These are phyloP conservation scores for Gopherus evgoodei DNA, from an alignment of 2,113 vertebrate genomes.

Conservation along the genomic window DNA sequence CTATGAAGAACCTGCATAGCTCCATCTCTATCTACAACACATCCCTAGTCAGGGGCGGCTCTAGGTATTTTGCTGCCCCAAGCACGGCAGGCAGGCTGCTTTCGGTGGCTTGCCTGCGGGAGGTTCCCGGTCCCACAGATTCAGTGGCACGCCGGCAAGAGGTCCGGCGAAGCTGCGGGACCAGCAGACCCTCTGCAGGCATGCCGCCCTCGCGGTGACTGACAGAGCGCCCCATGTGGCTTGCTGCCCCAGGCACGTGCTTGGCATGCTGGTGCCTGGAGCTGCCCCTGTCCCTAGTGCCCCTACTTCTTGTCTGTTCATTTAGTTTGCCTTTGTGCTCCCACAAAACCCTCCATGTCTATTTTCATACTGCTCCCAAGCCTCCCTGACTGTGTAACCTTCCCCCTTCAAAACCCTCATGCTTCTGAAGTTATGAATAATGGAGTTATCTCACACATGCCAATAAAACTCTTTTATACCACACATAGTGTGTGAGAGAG, in stretches of 20 bases:
- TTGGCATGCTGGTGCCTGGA: too few relatives aligned
- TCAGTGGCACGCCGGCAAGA: too few relatives aligned
- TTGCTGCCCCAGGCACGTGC: too few relatives aligned
- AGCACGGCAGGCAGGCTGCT: too few relatives aligned
- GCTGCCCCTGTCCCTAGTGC: not conserved
- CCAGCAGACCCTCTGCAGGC: too few relatives aligned
- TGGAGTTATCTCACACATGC: not conserved
- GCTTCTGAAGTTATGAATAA: not conserved
- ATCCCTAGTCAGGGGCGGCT: not conserved
- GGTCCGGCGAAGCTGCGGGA: too few relatives aligned
- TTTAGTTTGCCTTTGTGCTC: not conserved
- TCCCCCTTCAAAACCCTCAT: not conserved
- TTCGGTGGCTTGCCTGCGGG: too few relatives aligned
- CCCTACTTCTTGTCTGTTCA: not conserved
- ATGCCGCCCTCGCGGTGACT: too few relatives aligned
- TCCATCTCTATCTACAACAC: not conserved
- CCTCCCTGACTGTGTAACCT: not conserved
- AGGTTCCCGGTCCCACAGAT: too few relatives aligned
- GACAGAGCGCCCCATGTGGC: too few relatives aligned
- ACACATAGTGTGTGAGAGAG: not conserved
- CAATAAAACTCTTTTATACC: not conserved
- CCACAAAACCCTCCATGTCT: not conserved
- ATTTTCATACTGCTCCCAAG: not conserved
- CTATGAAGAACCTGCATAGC: not conserved
- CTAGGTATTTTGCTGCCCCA: too few relatives aligned